Evolutionary conservation across 2,113 vertebrate genomes (phyloP).

Genomic region (Urocynchramus pylzowi): DNA sequence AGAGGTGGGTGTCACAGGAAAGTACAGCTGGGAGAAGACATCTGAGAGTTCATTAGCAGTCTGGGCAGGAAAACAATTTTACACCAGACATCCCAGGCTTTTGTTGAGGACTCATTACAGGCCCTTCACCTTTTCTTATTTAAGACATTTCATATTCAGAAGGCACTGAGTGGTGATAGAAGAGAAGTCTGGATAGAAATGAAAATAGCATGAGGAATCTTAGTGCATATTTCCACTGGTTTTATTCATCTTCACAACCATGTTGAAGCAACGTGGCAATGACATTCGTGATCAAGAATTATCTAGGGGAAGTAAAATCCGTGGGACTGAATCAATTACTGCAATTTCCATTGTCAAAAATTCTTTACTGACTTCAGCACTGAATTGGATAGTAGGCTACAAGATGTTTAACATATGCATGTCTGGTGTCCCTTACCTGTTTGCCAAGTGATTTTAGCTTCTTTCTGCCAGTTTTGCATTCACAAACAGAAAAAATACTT

Average conservation of each 20-base stretch:
- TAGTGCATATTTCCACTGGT: not conserved
- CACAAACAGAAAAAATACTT: not conserved
- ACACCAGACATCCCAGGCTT: not conserved
- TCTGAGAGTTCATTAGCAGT: not conserved
- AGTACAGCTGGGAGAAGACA: not conserved
- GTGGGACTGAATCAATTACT: not conserved
- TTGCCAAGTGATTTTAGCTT: slow-evolving; percentile 19
- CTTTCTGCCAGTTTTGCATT: slow-evolving; percentile 4
- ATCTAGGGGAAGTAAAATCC: not conserved
- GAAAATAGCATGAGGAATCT: not conserved
- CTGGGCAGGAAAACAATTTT: not conserved
- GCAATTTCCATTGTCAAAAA: slow-evolving; percentile 15
- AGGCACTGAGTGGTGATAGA: not conserved
- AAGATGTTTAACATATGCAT: slow-evolving; percentile 5
- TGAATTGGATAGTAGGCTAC: not conserved
- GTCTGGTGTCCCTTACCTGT: not conserved
- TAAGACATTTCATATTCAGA: not conserved
- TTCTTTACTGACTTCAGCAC: not conserved
- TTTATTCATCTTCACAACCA: not conserved
- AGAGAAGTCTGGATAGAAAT: not conserved
- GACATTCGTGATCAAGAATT: not conserved
- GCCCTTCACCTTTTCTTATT: not conserved
- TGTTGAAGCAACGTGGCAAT: not conserved
- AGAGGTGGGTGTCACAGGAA: slow-evolving; percentile 76
- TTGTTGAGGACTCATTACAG: not conserved